Evolutionary conservation across 1,140 invertebrate species (phyloP), one percentile per base, ranked within the genome.

Genomic region (Charaxes varanes): DNA sequence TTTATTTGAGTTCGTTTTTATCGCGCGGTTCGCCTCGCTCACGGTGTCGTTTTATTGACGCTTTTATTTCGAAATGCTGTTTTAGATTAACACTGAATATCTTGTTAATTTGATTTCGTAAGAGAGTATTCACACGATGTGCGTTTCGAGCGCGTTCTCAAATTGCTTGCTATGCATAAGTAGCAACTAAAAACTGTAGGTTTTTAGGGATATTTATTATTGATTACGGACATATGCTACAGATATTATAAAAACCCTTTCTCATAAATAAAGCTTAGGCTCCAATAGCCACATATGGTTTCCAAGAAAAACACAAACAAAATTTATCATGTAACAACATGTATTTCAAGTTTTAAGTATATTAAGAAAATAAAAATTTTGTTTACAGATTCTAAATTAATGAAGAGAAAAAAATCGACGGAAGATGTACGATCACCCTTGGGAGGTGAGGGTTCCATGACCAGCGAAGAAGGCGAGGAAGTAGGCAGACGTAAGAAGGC

Each of bases 401-500:
- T 72, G 19, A 84, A 84, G 44, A 50, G 83, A 8, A 84, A 84
- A 56, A 84, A 84, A 38, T 84, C 83, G 0, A 84, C 77, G 6
- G 84, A 82, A 40, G 69, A 76, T 14, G 71, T 72, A 0, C 64
- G 68, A 4, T 94, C 93, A 2, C 91, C 92, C 0, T 89, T 93
- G 51, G 87, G 89, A n/a, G 92, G 93, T 40, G 88, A 89, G 28
- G 92, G 93, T 36, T 94, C 94, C 18, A 78, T 94, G n/a, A 92
- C 91, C 34, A 86, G 85, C 51, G 87, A 88, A 59, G 85, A 89
- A 46, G 87, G 86, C 0, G 88, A 90, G 56, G 87, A 87, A 21
- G 87, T 87, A 10, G 86, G 87, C 32, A 94, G 95, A 64, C 93
- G 96, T 85, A 97, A 97, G 85, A 98, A 98, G 68, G 95, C 96